phyloP scores from a whole-genome alignment of 1,140 invertebrate genomes.

The Halesus radiatus region DNA sequence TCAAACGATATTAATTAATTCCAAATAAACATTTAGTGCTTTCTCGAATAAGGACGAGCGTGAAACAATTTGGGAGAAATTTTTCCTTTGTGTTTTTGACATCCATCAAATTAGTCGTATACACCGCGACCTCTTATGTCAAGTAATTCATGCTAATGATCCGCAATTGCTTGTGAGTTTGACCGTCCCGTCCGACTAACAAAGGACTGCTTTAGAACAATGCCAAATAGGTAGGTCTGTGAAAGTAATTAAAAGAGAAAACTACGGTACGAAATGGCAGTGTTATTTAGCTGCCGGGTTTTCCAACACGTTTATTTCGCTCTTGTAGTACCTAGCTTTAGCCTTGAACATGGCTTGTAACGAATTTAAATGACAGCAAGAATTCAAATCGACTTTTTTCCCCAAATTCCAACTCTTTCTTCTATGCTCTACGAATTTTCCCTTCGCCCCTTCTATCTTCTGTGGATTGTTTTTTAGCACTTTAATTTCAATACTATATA shows the following conservation, averaged over 20 bases:
- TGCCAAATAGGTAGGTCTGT: slow-evolving; percentile 4
- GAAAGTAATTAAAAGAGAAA: slow-evolving; percentile 31
- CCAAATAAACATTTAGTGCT: not conserved
- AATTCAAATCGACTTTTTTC: no score
- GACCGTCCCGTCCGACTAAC: not conserved
- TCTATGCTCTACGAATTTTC: no score
- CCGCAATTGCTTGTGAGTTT: not conserved
- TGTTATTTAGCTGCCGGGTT: no score
- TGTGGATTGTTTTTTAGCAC: no score
- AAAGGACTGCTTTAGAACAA: slow-evolving; percentile 17
- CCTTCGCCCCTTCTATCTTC: no score
- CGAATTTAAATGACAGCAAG: no score
- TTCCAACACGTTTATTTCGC: no score
- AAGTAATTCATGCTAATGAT: slow-evolving; percentile 18
- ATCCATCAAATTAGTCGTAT: not conserved
- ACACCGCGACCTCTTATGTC: not conserved
- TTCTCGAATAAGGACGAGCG: slow-evolving; percentile 9
- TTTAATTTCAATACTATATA: no score
- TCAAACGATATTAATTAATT: not conserved
- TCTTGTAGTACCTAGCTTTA: no score
- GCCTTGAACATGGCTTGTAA: no score
- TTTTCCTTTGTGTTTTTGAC: slow-evolving; percentile 9
- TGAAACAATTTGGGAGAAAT: slow-evolving; percentile 5
- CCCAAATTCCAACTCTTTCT: no score
- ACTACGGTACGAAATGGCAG: slow-evolving; percentile 9